Percentiles rank a stretch among this genome's conserved stretches.
phyloP scores from a whole-genome alignment of 2,797 vertebrate species.

The Xenopus petersii region DNA sequence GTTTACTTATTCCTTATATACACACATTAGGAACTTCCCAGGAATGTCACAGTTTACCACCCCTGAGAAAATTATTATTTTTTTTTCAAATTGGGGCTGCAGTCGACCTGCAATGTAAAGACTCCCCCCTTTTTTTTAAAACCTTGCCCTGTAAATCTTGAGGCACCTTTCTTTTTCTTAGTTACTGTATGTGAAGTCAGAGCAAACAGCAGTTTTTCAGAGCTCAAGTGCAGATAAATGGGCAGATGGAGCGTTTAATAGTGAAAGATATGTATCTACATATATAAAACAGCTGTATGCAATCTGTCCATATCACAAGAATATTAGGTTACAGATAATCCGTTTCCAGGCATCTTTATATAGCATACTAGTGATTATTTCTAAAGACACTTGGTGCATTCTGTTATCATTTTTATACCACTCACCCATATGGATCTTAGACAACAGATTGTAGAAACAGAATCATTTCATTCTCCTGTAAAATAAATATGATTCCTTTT shows the following conservation, averaged over 20 bases:
- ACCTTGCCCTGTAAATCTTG: too few relatives aligned
- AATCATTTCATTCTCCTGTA: conserved; percentile 37
- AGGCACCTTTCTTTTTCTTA: too few relatives aligned
- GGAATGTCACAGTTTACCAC: too few relatives aligned
- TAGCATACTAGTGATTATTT: conserved; percentile 19
- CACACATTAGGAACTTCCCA: too few relatives aligned
- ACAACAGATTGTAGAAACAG: conserved; percentile 19
- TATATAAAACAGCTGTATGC: conserved; percentile 42
- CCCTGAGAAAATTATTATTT: too few relatives aligned
- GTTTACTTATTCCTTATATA: too few relatives aligned
- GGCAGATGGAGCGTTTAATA: conserved; percentile 32
- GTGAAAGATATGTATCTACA: conserved; percentile 47
- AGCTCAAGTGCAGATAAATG: conserved; percentile 36
- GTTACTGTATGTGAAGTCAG: neutral
- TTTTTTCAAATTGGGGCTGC: too few relatives aligned
- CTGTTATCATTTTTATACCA: conserved; percentile 28
- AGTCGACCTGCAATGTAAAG: too few relatives aligned
- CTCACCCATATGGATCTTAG: conserved; percentile 36
- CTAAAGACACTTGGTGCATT: conserved; percentile 13
- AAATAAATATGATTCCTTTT: conserved; percentile 35
- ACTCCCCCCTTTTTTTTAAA: too few relatives aligned
- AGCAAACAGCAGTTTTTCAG: conserved; percentile 16
- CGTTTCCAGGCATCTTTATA: conserved; percentile 20
- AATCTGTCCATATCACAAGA: conserved; percentile 40
- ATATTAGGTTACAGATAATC: conserved; percentile 44